phyloP scores from a whole-genome alignment of 2,113 vertebrate genomes.

The Rhinolophus ferrumequinum region DNA sequence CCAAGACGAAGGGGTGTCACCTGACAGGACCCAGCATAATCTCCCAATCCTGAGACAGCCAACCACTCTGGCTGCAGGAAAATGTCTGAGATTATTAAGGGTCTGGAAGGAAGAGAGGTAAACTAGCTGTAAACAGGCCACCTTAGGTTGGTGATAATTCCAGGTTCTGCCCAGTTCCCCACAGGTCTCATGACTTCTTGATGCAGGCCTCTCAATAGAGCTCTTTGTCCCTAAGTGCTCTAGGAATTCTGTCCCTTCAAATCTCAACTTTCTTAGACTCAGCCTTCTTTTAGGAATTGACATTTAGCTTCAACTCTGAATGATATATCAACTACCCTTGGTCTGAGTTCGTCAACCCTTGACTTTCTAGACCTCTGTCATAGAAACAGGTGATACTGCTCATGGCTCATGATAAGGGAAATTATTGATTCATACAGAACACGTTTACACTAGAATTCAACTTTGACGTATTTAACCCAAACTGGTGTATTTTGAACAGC shows the following conservation, averaged over 20 bases:
- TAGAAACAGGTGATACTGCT: background rate
- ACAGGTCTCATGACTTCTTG: background rate
- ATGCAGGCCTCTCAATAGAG: background rate
- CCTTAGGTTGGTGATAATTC: background rate
- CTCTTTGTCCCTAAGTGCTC: background rate
- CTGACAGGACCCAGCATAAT: background rate
- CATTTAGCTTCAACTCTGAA: background rate
- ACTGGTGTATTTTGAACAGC: background rate
- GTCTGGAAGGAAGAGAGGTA: background rate
- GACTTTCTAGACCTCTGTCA: background rate
- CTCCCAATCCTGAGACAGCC: no score
- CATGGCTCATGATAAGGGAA: background rate
- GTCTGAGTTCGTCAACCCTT: background rate
- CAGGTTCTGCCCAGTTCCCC: background rate
- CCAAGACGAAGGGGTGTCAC: background rate
- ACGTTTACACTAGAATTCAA: background rate
- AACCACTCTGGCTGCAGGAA: background rate
- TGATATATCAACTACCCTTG: background rate
- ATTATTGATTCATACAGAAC: background rate
- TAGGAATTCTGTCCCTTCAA: background rate
- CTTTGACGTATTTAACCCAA: constrained; percentile 1
- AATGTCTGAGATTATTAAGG: background rate
- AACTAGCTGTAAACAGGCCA: background rate
- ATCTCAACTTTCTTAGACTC: background rate
- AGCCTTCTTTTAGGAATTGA: background rate